Evolutionary conservation across 2,888 invertebrate genomes (phyloP), one percentile per base, ranked within the genome.

Genomic region (Brachylomia viminalis): DNA sequence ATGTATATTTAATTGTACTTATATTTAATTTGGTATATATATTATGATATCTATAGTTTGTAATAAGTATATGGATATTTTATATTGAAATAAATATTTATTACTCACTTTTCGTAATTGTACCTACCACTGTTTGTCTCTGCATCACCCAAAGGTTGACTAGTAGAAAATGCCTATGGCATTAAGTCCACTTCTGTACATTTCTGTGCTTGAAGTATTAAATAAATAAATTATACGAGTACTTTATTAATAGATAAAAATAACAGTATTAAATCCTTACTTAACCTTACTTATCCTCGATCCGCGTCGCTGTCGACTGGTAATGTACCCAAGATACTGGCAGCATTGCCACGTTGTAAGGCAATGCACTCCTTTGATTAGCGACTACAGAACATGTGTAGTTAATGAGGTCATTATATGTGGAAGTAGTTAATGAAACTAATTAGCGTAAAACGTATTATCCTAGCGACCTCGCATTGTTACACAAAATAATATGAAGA

Each of bases 361-460:
- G 4, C 6, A 59, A 33, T 67, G 66, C 62, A 20, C 6, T 33
- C 6, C n/a, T 17, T 65, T 66, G 59, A 86, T 74, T 69, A 83
- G 27, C 8, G 30, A 49, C 23, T 66, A 30, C 45, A 42, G 38
- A 72, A 20, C 42, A 58, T 15, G 42, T 45, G 54, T 54, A 38
- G 58, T 56, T 64, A 83, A 78, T 68, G 64, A 67, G 38, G 49
- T 42, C 70, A 45, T 82, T 59, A 68, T 54, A n/a, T 58, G 56
- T 45, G 71, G 30, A 77, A 61, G 64, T 68, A 74, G 71, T 86
- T 83, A 83, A 17, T 54, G 80, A 56, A 84, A 72, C 58, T 79
- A 83, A 86, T 86, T 47, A 74, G 68, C 83, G 59, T 83, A 66
- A 67, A 49, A 67, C 52, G 49, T 61, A 52, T 73, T 59, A 64